Evolutionary conservation across 1,140 invertebrate genomes (phyloP), one percentile per base, ranked within the genome.

Genomic region (Ips nitidus): DNA sequence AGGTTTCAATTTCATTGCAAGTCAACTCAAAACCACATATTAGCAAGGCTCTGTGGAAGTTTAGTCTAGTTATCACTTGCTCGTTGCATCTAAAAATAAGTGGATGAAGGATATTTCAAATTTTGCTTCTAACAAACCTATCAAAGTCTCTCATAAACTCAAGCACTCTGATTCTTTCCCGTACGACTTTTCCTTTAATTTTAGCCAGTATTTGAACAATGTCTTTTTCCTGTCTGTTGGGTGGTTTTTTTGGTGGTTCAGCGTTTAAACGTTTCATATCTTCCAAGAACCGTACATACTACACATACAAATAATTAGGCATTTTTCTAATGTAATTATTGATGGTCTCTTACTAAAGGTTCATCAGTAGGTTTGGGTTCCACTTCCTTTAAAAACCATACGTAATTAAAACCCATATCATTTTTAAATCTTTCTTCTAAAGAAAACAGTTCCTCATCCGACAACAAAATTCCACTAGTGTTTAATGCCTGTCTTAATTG

Each of bases 401-500:
- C 81, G 75, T 91, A 91, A 80, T 86, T 86, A 75, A 91, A 90
- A 36, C 90, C 90, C 65, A 87, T 77, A 74, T 89, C 86, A 75
- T 91, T 86, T 55, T 85, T 85, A 76, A 89, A 90, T 55, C 87
- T 82, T 70, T 81, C 79, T 71, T 89, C 86, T 22, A 91, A 81
- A n/a, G 88, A 84, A 53, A 85, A 84, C n/a, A 89, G 75, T 75
- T 91, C 89, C 71, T 84, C 83, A 55, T 83, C 78, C 0, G 88
- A 83, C 2, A 89, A 79, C 41, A 90, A 79, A 74, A 91, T 85
- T 40, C 86, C 85, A 71, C 87, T 85, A 41, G 84, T 83, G 56
- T 84, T 81, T 66, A 91, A 81, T 71, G 86, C 85, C 78, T 89
- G 88, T 38, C 87, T 84, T 72, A 90, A 83, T 78, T 90, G 87